Base-by-base conservation (phyloP, 2,113 vertebrate genomes). In the Menura novaehollandiae region DNA sequence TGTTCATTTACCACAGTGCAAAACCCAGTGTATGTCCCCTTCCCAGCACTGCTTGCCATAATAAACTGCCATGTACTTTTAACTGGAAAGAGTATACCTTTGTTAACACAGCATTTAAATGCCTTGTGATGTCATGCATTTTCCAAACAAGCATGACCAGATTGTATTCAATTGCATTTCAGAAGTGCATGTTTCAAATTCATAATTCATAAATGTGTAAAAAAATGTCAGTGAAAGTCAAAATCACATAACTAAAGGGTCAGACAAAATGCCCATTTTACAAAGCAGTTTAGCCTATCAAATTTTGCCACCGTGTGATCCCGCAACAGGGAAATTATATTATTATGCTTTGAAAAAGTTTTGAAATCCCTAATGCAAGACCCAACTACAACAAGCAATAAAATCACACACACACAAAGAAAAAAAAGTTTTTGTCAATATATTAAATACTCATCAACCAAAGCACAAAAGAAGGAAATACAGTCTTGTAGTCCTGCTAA, bases 111-210 rank as follows among this genome's bases (percentile, higher is more conserved):
- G 11, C 75, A 74, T 16, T 89, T 51, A 85, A 89, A 75, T 56
- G 10, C 12, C 32, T 86, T 82, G 9, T 64, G 52, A 91, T 26
- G 44, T 13, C 47, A 93, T 51, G 33, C 87, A 84, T 67, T 83
- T 90, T 74, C 52, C 66, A 77, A 83, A 64, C 59, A 84, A 74
- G 53, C 32, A 78, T 71, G 53, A 77, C 35, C 53, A 71, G 49
- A 68, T 30, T 94, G 78, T 91, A 93, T 88, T 79, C 90, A 82
- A 79, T 74, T 96, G 46, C n/a, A 66, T 96, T 73, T 92, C 41
- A 47, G 35, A 74, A 10, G 37, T 44, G 30, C 13, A 35, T 15
- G 24, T 60, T 43, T 55, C 72, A 79, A 69, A 92, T 18, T 51
- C 71, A 89, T 92, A 96, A 86, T 69, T 89, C 74, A 96, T 66